Conservation (phyloP, 2,113 vertebrate species). For the Cochlearius cochlearius region DNA sequence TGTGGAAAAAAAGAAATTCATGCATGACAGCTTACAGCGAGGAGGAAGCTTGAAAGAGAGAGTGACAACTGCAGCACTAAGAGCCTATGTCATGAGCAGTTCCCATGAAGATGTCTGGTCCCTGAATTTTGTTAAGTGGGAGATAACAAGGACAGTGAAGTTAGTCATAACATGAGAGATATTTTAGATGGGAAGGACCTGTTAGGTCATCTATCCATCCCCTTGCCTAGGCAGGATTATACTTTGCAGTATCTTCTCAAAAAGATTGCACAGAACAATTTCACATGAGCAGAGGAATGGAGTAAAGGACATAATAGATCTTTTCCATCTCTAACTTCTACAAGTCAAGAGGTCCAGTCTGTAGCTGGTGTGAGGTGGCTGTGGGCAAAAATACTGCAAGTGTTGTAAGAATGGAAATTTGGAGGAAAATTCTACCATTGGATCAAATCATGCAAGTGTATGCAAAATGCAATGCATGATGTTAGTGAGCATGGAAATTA, state of each 20-base stretch:
- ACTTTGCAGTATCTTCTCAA: constrained; percentile 21
- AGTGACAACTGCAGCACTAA: background rate
- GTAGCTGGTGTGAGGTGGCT: background rate
- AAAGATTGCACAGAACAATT: constrained; percentile 61
- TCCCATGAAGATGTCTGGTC: constrained; percentile 2
- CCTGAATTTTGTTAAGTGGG: background rate
- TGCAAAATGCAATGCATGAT: background rate
- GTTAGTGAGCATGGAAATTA: background rate
- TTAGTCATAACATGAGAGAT: constrained; percentile 46
- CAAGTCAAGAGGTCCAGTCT: constrained; percentile 32
- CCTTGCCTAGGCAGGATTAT: constrained; percentile 53
- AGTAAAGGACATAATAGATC: constrained; percentile 66
- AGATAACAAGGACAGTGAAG: constrained; percentile 54
- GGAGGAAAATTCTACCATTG: background rate
- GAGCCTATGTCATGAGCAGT: background rate
- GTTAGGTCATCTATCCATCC: constrained; percentile 44
- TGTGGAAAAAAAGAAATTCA: background rate
- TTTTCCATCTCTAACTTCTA: constrained; percentile 56
- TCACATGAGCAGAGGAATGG: constrained; percentile 51
- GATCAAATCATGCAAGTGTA: background rate
- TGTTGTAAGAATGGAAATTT: background rate
- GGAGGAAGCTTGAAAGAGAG: background rate
- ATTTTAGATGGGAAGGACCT: constrained; percentile 65
- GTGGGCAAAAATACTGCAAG: background rate
- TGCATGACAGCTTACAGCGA: background rate